phyloP scores from a whole-genome alignment of 64 coral and sea anemone species.

The Cladopsammia gracilis region DNA sequence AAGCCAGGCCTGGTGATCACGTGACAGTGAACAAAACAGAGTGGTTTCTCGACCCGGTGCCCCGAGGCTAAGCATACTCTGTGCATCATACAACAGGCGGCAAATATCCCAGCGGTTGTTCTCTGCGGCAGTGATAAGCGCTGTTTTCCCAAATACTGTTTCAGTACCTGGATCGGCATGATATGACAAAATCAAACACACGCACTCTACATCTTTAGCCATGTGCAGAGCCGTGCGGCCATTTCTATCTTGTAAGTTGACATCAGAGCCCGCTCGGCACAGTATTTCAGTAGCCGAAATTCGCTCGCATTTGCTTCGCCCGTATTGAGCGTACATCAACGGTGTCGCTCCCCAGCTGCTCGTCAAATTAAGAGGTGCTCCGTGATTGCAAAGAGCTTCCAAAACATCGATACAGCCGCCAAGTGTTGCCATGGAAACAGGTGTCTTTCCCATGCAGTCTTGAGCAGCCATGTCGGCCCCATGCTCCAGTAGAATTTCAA shows the following conservation, averaged over 20 bases:
- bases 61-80: slow-evolving; percentile 50
- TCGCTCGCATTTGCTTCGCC: slow-evolving; percentile 47
- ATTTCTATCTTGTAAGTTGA: slow-evolving; percentile 75
- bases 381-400: slow-evolving; percentile 57
- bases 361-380: slow-evolving; percentile 56
- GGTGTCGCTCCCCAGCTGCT: slow-evolving; percentile 86
- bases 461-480: slow-evolving; percentile 74
- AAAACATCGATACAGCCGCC: slow-evolving; percentile 65
- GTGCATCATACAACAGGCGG: slow-evolving; percentile 62
- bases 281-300: slow-evolving; percentile 75
- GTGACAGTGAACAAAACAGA: slow-evolving; percentile 68
- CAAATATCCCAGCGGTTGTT: slow-evolving; percentile 55
- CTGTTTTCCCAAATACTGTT: slow-evolving; percentile 86
- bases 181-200: slow-evolving; percentile 61
- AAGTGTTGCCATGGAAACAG: slow-evolving; percentile 81
- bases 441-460: slow-evolving; percentile 89
- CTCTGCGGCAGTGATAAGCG: slow-evolving; percentile 79
- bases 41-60: slow-evolving; percentile 47
- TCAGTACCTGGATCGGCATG: slow-evolving; percentile 75
- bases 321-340: slow-evolving; percentile 80
- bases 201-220: slow-evolving; percentile 75
- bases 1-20: slow-evolving; percentile 47
- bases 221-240: slow-evolving; percentile 69
- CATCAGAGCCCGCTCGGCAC: slow-evolving; percentile 53
- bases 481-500: slow-evolving; percentile 53